Conservation (phyloP, 1,140 invertebrate genomes). For the Rhopalosiphum padi region DNA sequence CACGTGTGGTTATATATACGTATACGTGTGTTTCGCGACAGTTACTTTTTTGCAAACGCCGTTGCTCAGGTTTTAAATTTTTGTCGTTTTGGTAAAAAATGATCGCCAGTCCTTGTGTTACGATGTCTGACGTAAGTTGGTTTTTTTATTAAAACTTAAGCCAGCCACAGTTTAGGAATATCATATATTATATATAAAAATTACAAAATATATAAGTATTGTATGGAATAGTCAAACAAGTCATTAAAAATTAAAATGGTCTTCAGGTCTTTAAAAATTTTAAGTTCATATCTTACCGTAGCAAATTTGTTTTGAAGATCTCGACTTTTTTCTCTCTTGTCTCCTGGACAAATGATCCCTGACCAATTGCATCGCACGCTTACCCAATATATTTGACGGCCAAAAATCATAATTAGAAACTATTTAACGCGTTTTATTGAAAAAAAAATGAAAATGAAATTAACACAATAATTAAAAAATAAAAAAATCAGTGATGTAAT, state of each 20-base stretch:
- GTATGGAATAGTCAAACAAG: background rate
- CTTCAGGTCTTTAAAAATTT: background rate
- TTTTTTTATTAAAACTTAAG: background rate
- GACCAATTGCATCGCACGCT: conserved; percentile 55
- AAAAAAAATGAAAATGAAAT: background rate
- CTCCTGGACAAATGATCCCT: conserved; percentile 50
- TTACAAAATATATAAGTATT: background rate
- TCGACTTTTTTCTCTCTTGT: conserved; percentile 53
- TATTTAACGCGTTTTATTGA: background rate
- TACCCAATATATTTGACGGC: conserved; percentile 55
- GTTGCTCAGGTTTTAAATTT: background rate
- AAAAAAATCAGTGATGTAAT: background rate
- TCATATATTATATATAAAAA: background rate
- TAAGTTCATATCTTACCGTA: conserved; percentile 42
- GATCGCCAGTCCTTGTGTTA: background rate
- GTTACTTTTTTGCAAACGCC: background rate
- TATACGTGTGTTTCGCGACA: background rate
- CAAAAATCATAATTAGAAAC: conserved; percentile 47
- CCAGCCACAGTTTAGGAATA: background rate
- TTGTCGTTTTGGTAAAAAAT: background rate
- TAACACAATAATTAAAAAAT: background rate
- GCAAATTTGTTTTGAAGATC: conserved; percentile 55
- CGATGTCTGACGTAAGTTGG: conserved; percentile 34
- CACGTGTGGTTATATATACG: conserved; percentile 3
- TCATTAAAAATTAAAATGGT: background rate